Conservation (phyloP, 2,888 invertebrate genomes). For the Pristionchus fissidentatus region DNA sequence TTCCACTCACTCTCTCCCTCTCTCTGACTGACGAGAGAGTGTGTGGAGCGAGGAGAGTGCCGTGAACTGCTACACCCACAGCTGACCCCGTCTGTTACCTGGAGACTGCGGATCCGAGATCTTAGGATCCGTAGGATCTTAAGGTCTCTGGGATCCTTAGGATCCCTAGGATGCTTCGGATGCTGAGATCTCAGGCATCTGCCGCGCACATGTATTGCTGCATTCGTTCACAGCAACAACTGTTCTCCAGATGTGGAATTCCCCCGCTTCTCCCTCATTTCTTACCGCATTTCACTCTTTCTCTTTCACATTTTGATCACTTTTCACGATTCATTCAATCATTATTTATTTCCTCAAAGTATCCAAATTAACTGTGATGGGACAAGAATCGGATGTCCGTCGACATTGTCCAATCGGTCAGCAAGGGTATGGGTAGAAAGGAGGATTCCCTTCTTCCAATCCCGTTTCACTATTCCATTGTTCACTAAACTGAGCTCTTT, state of each 20-base stretch:
- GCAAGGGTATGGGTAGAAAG: too few species aligned
- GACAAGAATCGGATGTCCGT: background rate
- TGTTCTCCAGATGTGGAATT: slow-evolving; percentile 39
- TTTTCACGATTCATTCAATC: too few species aligned
- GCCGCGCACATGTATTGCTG: slow-evolving; percentile 30
- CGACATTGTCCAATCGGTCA: background rate
- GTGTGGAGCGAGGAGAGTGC: too few species aligned
- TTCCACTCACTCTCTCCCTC: background rate
- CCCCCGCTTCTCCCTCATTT: background rate
- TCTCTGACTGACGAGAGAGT: background rate
- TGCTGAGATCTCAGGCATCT: too few species aligned
- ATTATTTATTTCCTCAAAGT: background rate
- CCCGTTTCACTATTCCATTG: background rate
- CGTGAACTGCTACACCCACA: background rate
- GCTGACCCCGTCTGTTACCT: slow-evolving; percentile 40
- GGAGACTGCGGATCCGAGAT: background rate
- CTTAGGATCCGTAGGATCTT: background rate
- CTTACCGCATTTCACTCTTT: slow-evolving; percentile 30
- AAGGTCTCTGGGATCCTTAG: too few species aligned
- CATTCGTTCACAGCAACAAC: slow-evolving; percentile 18
- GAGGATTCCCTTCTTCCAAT: background rate
- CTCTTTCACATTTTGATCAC: background rate
- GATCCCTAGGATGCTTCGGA: background rate
- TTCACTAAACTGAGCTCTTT: background rate
- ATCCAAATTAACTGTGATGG: background rate